Evolutionary conservation across 2,888 invertebrate species (phyloP).

Genomic region (Oegoconia quadripuncta): DNA sequence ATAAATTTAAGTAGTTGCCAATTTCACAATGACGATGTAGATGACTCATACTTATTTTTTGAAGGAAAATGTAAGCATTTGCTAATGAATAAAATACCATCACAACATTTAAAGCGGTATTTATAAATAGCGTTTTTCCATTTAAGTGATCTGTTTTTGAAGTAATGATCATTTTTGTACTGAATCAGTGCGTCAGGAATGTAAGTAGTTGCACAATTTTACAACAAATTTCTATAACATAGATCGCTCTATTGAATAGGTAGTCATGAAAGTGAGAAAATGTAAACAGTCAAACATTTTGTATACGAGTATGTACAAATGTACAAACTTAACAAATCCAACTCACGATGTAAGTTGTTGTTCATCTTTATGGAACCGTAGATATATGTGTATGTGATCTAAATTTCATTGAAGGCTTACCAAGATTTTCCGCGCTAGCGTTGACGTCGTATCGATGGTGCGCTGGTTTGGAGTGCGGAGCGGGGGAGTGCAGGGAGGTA

Average conservation of each 20-base stretch:
- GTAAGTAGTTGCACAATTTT: background rate
- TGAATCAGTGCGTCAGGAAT: background rate
- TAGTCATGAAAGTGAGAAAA: background rate
- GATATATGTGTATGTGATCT: conserved; percentile 9
- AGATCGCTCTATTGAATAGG: background rate
- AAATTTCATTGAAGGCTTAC: conserved; percentile 57
- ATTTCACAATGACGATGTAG: too few species aligned
- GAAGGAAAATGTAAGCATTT: too few species aligned
- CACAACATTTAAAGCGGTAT: too few species aligned
- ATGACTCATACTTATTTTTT: too few species aligned
- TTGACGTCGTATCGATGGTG: conserved; percentile 85
- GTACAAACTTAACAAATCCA: background rate
- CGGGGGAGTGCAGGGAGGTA: conserved; percentile 87
- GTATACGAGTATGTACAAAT: background rate
- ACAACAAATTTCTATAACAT: background rate
- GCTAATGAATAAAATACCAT: too few species aligned
- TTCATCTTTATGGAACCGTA: background rate
- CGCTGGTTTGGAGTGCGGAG: conserved; percentile 81
- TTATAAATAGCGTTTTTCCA: too few species aligned
- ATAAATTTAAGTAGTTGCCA: too few species aligned
- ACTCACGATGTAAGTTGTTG: background rate
- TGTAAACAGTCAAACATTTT: background rate
- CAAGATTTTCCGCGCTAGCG: conserved; percentile 87
- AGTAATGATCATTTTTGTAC: too few species aligned
- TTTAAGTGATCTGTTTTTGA: too few species aligned